A percentile compares a stretch with the other conserved stretches of the same genome.
Conservation (phyloP, 2,888 invertebrate genomes). For the Erebia palarica region DNA sequence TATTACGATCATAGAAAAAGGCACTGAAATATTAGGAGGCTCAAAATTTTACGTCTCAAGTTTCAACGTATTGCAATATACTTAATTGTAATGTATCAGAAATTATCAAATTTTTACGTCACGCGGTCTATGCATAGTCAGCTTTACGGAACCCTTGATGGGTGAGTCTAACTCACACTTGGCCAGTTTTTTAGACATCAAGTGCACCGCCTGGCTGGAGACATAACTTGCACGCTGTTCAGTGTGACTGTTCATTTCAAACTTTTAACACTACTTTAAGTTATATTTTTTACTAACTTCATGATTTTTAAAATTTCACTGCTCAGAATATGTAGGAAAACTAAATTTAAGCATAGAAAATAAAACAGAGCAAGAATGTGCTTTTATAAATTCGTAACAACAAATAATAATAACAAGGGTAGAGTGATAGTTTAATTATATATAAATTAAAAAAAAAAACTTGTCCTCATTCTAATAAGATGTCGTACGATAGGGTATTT, state of each 20-base stretch:
- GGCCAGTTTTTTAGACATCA: conserved; percentile 16
- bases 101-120: no score
- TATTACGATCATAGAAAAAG: no score
- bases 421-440: no score
- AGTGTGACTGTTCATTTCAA: conserved; percentile 7
- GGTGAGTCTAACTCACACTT: not conserved
- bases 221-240: conserved; percentile 19
- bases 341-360: no score
- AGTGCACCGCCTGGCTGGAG: conserved; percentile 16
- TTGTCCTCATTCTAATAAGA: conserved; percentile 18
- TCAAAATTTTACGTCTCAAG: no score
- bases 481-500: not conserved
- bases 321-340: not conserved
- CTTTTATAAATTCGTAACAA: no score
- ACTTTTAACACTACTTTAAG: not conserved
- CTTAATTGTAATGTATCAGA: no score
- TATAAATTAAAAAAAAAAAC: conserved; percentile 1
- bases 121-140: not conserved
- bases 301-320: not conserved
- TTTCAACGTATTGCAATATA: no score
- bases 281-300: not conserved
- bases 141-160: not conserved
- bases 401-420: no score
- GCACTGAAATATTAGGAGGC: no score
- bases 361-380: no score